phyloP scores from a whole-genome alignment of 2,113 vertebrate species.

The Phocoena phocoena region DNA sequence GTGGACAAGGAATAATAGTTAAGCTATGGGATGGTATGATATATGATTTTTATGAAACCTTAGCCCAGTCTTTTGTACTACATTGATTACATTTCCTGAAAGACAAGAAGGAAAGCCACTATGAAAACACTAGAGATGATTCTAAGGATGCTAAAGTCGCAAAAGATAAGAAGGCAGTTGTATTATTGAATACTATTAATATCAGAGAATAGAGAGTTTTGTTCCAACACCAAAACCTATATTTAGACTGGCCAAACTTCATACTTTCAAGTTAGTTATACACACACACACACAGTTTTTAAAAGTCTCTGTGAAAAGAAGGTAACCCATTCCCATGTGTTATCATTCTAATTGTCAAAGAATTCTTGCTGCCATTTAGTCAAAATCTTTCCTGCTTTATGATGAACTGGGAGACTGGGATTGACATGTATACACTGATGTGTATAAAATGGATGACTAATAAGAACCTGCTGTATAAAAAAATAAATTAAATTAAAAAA shows the following conservation, averaged over 20 bases:
- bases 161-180: not conserved
- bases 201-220: not conserved
- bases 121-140: not conserved
- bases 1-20: not conserved
- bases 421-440: no score
- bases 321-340: not conserved
- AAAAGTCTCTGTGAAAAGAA: not conserved
- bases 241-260: not conserved
- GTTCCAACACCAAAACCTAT: not conserved
- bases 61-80: not conserved
- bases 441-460: no score
- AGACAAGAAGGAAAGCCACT: not conserved
- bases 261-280: not conserved
- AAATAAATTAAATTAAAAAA: not conserved
- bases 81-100: constrained; percentile 35
- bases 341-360: not conserved
- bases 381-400: constrained; percentile 17
- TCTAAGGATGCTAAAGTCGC: not conserved
- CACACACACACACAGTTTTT: not conserved
- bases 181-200: not conserved
- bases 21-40: not conserved
- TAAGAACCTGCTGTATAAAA: no score
- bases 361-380: not conserved
- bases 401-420: no score
- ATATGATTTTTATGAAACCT: constrained; percentile 34